Percentiles rank a stretch among this genome's conserved stretches.
phyloP scores from a whole-genome alignment of 2,888 invertebrate species.

The Trachelus stipa region DNA sequence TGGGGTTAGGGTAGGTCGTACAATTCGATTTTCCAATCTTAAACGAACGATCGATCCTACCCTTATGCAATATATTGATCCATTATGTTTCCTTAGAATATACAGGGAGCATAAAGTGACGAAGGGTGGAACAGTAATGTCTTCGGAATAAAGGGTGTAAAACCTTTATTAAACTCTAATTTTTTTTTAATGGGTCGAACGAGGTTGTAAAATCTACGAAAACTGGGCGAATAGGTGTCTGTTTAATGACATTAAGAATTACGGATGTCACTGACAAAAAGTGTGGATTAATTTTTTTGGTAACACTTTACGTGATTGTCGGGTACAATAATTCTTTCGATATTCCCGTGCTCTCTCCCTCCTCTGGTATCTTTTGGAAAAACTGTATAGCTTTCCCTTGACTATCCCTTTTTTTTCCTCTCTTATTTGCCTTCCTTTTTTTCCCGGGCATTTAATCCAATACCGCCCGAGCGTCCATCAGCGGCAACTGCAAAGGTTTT shows the following conservation, averaged over 20 bases:
- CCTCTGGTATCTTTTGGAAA: background rate
- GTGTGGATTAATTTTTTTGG: too few species aligned
- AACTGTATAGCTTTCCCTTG: background rate
- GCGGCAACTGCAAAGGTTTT: background rate
- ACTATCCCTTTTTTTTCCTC: constrained; percentile 5
- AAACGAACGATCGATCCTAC: background rate
- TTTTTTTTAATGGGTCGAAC: background rate
- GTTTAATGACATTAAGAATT: background rate
- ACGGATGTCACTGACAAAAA: too few species aligned
- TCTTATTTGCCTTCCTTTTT: constrained; percentile 38
- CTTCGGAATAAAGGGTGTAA: background rate
- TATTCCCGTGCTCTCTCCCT: background rate
- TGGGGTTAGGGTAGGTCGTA: background rate
- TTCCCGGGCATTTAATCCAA: constrained; percentile 58
- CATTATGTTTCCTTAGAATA: background rate
- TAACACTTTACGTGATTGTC: background rate
- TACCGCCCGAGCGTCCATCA: constrained; percentile 60
- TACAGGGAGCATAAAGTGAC: background rate
- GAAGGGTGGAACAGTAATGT: background rate
- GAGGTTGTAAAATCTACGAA: background rate
- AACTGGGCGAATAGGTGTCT: background rate
- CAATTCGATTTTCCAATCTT: background rate
- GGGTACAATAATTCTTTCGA: background rate
- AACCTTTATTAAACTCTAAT: background rate
- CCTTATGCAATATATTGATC: background rate